These are phyloP conservation scores for Sebastes umbrosus DNA, from an alignment of 2,797 vertebrate genomes.

Conservation along the genomic window DNA sequence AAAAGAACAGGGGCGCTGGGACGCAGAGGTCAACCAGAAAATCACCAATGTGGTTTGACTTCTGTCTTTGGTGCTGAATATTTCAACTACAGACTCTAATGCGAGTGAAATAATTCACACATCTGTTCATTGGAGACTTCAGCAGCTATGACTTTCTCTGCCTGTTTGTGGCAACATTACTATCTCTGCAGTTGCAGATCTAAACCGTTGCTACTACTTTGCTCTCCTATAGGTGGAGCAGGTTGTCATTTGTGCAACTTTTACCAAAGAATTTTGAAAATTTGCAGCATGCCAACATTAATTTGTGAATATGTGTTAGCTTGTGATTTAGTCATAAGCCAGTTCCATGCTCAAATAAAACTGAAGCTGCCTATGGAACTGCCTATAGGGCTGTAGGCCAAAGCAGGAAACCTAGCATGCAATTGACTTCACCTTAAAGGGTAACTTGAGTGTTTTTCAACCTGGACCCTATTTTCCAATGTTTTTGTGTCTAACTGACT, in stretches of 20 bases:
- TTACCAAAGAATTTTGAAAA: not conserved
- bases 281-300: not conserved
- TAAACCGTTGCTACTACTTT: not conserved
- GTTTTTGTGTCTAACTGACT: no score
- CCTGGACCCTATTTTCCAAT: no score
- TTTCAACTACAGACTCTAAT: constrained; percentile 4
- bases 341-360: not conserved
- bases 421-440: not conserved
- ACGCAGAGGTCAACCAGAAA: constrained; percentile 4
- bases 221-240: not conserved
- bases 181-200: not conserved
- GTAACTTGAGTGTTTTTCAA: no score
- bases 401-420: not conserved
- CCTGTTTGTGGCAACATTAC: not conserved
- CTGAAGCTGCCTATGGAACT: not conserved
- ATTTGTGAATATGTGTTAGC: not conserved
- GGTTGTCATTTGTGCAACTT: not conserved
- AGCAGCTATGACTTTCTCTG: not conserved
- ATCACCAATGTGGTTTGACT: not conserved
- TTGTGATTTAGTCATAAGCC: not conserved
- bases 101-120: not conserved
- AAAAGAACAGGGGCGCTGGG: constrained; percentile 5
- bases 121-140: not conserved
- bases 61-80: not conserved
- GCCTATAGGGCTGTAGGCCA: not conserved